Conservation (phyloP, 2,888 invertebrate species). For the Drosophila koepferae region DNA sequence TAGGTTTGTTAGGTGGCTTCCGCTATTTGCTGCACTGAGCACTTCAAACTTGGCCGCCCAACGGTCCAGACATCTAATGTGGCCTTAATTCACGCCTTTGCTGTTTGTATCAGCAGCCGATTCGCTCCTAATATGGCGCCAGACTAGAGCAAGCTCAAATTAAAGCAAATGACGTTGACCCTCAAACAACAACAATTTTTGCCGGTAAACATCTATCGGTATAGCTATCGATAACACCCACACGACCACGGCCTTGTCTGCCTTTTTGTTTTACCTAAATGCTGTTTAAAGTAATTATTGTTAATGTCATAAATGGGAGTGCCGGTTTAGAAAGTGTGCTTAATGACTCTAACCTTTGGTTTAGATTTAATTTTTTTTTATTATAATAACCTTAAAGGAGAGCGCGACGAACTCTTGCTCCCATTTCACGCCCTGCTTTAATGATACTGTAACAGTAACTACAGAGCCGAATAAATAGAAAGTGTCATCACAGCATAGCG, state of each 20-base stretch:
- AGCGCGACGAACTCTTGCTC: conserved; percentile 34
- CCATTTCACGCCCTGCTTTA: conserved; percentile 18
- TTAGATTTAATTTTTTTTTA: conserved; percentile 26
- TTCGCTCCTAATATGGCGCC: conserved; percentile 62
- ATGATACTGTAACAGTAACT: conserved; percentile 11
- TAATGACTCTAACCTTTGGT: conserved; percentile 45
- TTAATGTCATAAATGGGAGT: background rate
- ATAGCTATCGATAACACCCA: conserved; percentile 56
- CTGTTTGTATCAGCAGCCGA: conserved; percentile 59
- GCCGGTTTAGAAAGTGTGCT: conserved; percentile 44
- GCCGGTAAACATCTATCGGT: conserved; percentile 42
- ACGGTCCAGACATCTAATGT: conserved; percentile 46
- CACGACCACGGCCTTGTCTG: conserved; percentile 53
- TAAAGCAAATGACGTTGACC: conserved; percentile 64
- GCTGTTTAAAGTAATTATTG: conserved; percentile 18
- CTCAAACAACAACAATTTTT: conserved; percentile 44
- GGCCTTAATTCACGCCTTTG: conserved; percentile 75
- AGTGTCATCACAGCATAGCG: conserved; percentile 17
- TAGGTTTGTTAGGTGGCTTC: conserved; percentile 32
- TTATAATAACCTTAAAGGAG: background rate
- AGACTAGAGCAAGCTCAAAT: conserved; percentile 43
- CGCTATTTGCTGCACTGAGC: conserved; percentile 42
- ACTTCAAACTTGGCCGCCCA: conserved; percentile 26
- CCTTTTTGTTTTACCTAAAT: conserved; percentile 39
- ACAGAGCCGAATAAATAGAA: conserved; percentile 9